Conservation (phyloP, 2,888 invertebrate genomes). For the Melanophora roralis region DNA sequence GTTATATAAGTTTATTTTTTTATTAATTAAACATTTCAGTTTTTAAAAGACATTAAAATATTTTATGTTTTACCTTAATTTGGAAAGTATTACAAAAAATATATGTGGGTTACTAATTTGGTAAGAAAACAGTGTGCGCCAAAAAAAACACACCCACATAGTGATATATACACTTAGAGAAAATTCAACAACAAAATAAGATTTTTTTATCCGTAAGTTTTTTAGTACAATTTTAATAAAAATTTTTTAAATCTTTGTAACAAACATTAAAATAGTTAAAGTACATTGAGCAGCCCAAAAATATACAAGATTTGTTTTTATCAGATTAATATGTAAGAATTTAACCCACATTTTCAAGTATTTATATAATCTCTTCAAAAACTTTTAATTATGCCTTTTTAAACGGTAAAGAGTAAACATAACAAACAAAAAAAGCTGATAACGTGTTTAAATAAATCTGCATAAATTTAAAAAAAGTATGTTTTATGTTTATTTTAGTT, state of each 20-base stretch:
- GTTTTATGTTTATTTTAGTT: not conserved
- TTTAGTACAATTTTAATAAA: too few species aligned
- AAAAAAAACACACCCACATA: not conserved
- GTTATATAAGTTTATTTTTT: conserved; percentile 7
- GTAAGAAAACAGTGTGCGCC: not conserved
- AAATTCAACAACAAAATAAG: not conserved
- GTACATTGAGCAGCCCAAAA: too few species aligned
- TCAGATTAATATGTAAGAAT: conserved; percentile 15
- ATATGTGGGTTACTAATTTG: conserved; percentile 43
- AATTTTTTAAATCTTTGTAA: too few species aligned
- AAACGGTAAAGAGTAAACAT: not conserved
- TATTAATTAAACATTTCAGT: conserved; percentile 39
- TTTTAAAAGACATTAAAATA: not conserved
- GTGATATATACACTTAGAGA: conserved; percentile 17
- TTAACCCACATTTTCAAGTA: conserved; percentile 16
- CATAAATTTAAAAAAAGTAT: not conserved
- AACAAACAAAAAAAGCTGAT: not conserved
- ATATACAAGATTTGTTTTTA: not conserved
- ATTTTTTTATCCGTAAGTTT: too few species aligned
- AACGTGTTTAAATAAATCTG: not conserved
- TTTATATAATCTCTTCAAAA: not conserved
- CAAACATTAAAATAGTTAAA: too few species aligned
- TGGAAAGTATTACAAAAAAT: conserved; percentile 18
- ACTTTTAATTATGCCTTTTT: conserved; percentile 2
- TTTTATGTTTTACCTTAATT: conserved; percentile 14